Evolutionary conservation across 35 echinoderm and acorn worm genomes (phyloP).

Genomic region (Lytechinus variegatus): DNA sequence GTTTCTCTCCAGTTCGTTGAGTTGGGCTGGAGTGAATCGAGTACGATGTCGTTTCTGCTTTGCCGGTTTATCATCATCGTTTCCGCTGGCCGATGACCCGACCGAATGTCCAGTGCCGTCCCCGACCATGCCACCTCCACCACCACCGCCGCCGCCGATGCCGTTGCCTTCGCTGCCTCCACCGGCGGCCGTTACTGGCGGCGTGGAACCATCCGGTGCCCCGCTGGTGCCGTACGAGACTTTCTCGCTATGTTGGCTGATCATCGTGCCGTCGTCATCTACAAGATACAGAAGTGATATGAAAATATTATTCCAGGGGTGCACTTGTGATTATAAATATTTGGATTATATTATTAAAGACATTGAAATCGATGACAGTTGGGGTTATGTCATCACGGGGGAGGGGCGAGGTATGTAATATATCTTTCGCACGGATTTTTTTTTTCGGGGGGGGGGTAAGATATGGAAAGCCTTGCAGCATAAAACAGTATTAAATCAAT

Average conservation of each 20-base stretch:
- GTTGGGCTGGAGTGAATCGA: constrained; percentile 94
- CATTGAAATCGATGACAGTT: too few species aligned
- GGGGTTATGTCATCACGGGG: too few species aligned
- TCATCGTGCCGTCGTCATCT: constrained; percentile 46
- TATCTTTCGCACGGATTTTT: too few species aligned
- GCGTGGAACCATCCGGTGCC: constrained; percentile 41
- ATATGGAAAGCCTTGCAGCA: too few species aligned
- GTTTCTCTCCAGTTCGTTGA: constrained; percentile 98
- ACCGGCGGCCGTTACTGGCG: constrained; percentile 33
- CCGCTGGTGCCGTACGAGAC: constrained; percentile 47
- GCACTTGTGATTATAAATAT: neutral
- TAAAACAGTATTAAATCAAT: too few species aligned
- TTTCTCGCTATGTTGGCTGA: constrained; percentile 40
- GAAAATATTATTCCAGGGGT: neutral
- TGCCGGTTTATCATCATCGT: constrained; percentile 40
- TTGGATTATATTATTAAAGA: too few species aligned
- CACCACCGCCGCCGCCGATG: neutral
- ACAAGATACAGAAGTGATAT: neutral
- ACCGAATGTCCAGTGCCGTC: constrained; percentile 40
- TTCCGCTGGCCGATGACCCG: constrained; percentile 9
- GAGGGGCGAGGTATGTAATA: too few species aligned
- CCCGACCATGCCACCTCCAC: constrained; percentile 8
- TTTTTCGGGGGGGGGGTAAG: too few species aligned
- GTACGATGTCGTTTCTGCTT: constrained; percentile 98
- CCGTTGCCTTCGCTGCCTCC: constrained; percentile 7